Percentiles rank a stretch among this genome's conserved stretches.
Evolutionary conservation across 2,113 vertebrate species (phyloP).

Genomic region (Tichodroma muraria): DNA sequence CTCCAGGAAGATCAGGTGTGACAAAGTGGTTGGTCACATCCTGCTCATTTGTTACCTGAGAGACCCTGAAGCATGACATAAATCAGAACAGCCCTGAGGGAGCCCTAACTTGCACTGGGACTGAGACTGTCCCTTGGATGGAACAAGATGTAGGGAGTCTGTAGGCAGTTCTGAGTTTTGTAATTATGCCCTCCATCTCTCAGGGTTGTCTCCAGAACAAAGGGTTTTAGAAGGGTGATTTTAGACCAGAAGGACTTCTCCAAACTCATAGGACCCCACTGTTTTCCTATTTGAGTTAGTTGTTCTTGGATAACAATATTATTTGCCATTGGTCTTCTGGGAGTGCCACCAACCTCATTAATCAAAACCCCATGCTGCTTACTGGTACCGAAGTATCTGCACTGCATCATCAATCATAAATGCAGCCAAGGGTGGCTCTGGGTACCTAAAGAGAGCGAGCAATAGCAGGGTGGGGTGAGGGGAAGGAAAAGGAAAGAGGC

Average conservation of each 20-base stretch:
- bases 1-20: background rate
- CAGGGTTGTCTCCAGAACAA: background rate
- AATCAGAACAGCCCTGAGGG: background rate
- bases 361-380: slow-evolving; percentile 74
- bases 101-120: background rate
- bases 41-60: background rate
- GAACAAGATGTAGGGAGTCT: background rate
- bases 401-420: slow-evolving; percentile 81
- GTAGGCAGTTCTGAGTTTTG: background rate
- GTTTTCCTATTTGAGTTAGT: slow-evolving; percentile 46
- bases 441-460: slow-evolving; percentile 64
- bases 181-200: background rate
- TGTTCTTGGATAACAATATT: slow-evolving; percentile 70
- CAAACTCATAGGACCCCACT: background rate
- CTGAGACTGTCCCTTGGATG: background rate
- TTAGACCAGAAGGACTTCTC: background rate
- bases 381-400: slow-evolving; percentile 64
- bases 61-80: background rate
- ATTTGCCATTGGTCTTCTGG: slow-evolving; percentile 73
- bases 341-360: slow-evolving; percentile 74
- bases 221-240: background rate
- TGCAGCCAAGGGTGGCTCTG: slow-evolving; percentile 65
- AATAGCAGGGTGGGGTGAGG: slow-evolving; percentile 57
- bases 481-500: slow-evolving; percentile 50
- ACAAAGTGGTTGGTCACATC: background rate